These are phyloP conservation scores for Vanessa atalanta DNA, from an alignment of 1,140 invertebrate genomes.

Conservation along the genomic window DNA sequence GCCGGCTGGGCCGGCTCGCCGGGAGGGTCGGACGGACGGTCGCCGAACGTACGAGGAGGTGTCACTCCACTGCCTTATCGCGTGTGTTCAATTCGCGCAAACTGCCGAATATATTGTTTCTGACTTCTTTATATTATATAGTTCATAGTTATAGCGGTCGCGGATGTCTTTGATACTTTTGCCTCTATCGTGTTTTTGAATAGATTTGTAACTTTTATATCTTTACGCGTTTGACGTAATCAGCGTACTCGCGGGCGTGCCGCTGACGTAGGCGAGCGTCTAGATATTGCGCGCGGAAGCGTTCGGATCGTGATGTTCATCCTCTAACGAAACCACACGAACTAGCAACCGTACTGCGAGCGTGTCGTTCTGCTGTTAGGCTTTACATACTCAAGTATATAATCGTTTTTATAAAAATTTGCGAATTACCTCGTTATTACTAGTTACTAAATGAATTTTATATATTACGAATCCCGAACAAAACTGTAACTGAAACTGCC, in stretches of 20 bases:
- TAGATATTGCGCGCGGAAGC: background rate
- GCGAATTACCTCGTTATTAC: no score
- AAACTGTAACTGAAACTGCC: no score
- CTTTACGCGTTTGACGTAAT: background rate
- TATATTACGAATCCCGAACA: no score
- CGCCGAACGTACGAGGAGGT: conserved; percentile 14
- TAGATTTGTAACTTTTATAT: conserved; percentile 6
- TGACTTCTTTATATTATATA: background rate
- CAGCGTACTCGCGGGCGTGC: background rate
- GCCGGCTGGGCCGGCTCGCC: no score
- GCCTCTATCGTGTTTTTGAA: background rate
- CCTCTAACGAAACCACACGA: background rate
- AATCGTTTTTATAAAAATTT: no score
- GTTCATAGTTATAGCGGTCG: background rate
- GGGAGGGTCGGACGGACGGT: background rate
- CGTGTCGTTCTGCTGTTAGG: background rate
- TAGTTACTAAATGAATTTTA: no score
- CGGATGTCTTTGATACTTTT: conserved; percentile 7
- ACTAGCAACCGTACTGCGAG: background rate
- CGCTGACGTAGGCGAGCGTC: no score
- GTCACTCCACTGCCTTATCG: conserved; percentile 53
- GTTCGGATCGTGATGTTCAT: background rate
- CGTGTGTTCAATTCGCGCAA: conserved; percentile 51
- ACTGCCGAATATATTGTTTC: background rate
- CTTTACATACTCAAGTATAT: background rate